Percentiles rank a stretch among this genome's conserved stretches.
Conservation (phyloP, 2,888 invertebrate species). For the Ichneumoninae sp. region DNA sequence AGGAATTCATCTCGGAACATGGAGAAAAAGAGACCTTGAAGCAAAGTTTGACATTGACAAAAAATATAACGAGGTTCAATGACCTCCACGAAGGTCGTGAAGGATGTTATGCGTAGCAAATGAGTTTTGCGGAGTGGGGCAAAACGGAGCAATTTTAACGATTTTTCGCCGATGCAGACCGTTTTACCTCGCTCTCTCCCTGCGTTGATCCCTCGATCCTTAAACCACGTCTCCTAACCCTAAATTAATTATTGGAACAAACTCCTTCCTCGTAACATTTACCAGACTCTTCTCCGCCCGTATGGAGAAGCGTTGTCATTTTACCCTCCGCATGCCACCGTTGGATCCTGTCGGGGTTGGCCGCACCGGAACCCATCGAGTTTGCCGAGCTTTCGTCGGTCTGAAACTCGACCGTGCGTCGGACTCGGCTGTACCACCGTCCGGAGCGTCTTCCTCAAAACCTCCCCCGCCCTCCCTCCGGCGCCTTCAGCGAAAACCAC, state of each 20-base stretch:
- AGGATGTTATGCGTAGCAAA: no score
- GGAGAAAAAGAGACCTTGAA: no score
- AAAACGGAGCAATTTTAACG: no score
- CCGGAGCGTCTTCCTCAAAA: slow-evolving; percentile 31
- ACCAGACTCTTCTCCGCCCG: neutral
- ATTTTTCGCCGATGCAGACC: no score
- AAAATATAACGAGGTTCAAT: no score
- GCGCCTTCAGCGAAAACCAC: slow-evolving; percentile 37
- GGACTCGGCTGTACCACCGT: slow-evolving; percentile 7
- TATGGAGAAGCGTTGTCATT: neutral
- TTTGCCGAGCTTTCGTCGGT: slow-evolving; percentile 40
- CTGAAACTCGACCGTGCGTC: slow-evolving; percentile 24
- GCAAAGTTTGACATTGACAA: no score
- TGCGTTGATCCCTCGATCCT: no score
- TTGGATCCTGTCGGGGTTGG: neutral
- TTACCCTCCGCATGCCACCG: neutral
- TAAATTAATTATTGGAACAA: neutral
- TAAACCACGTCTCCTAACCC: no score
- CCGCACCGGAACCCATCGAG: slow-evolving; percentile 28
- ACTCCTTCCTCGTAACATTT: neutral
- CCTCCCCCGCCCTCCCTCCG: slow-evolving; percentile 14
- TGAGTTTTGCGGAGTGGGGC: no score
- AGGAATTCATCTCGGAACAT: neutral
- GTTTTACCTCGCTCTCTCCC: no score
- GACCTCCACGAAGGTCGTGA: no score